phyloP scores from a whole-genome alignment of 2,888 invertebrate species.

The Hoplodrina blanda region DNA sequence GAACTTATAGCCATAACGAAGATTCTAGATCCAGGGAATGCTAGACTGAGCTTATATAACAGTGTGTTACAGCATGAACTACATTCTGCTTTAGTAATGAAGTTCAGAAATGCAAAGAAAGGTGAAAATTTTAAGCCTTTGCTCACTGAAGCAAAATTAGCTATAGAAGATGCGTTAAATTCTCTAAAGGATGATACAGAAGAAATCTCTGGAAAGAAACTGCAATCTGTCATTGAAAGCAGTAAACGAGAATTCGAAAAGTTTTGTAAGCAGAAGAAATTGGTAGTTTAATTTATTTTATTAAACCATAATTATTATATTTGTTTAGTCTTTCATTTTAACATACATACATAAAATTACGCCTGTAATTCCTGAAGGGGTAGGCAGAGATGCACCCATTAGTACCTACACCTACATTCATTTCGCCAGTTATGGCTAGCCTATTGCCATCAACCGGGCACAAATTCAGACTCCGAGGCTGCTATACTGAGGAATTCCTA shows the following conservation, averaged over 20 bases:
- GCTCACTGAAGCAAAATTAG: slow-evolving; percentile 84
- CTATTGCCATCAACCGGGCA: too few species aligned
- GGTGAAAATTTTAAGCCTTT: slow-evolving; percentile 81
- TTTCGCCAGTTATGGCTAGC: too few species aligned
- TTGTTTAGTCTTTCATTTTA: neutral
- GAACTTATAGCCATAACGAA: slow-evolving; percentile 92
- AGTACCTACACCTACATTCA: too few species aligned
- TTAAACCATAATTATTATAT: slow-evolving; percentile 14
- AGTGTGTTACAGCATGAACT: slow-evolving; percentile 95
- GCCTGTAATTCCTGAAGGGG: too few species aligned
- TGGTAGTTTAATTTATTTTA: slow-evolving; percentile 25
- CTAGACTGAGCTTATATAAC: slow-evolving; percentile 93
- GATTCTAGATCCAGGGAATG: slow-evolving; percentile 93
- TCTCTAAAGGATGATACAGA: slow-evolving; percentile 88
- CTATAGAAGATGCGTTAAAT: slow-evolving; percentile 83
- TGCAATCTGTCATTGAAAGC: slow-evolving; percentile 84
- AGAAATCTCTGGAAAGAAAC: slow-evolving; percentile 89
- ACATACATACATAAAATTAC: too few species aligned
- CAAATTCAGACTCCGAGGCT: too few species aligned
- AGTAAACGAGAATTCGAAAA: slow-evolving; percentile 87
- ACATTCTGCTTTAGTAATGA: slow-evolving; percentile 89
- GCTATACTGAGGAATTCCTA: too few species aligned
- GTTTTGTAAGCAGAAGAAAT: slow-evolving; percentile 86
- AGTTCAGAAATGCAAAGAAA: slow-evolving; percentile 81
- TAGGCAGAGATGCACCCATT: too few species aligned